A percentile compares a stretch with the other conserved stretches of the same genome.
phyloP scores from a whole-genome alignment of 2,888 invertebrate genomes.

The Scaptomyza reducta region DNA sequence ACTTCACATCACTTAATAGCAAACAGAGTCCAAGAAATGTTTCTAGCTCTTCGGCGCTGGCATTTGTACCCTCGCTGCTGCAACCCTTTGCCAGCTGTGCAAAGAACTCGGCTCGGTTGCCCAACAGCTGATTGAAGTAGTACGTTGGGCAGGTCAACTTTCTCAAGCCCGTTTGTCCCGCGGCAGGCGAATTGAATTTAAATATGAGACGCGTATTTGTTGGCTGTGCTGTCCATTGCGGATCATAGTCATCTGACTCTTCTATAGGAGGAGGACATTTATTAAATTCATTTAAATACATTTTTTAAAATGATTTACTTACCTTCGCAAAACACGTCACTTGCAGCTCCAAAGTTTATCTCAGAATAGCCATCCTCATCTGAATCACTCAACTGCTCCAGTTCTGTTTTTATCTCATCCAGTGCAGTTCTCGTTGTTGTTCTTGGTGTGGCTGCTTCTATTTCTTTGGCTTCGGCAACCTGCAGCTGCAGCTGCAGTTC shows the following conservation, averaged over 20 bases:
- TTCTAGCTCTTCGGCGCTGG: constrained; percentile 58
- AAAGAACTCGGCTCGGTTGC: constrained; percentile 54
- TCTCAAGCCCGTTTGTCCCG: constrained; percentile 42
- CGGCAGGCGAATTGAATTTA: constrained; percentile 40
- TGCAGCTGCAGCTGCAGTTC: constrained; percentile 60
- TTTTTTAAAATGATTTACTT: neutral
- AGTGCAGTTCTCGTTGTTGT: neutral
- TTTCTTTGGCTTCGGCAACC: constrained; percentile 21
- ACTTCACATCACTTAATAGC: constrained; percentile 61
- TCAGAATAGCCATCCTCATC: constrained; percentile 76
- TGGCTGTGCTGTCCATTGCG: constrained; percentile 59
- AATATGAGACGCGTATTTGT: constrained; percentile 54
- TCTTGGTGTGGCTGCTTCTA: constrained; percentile 2
- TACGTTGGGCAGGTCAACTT: constrained; percentile 43
- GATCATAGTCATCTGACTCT: constrained; percentile 63
- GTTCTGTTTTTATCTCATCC: constrained; percentile 32
- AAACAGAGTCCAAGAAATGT: constrained; percentile 63
- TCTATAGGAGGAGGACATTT: constrained; percentile 21
- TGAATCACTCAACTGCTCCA: constrained; percentile 68
- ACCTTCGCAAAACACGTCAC: constrained; percentile 66
- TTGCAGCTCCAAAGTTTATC: constrained; percentile 45
- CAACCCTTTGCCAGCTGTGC: constrained; percentile 45
- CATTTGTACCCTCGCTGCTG: constrained; percentile 38
- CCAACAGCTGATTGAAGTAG: constrained; percentile 61
- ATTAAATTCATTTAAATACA: neutral